Evolutionary conservation across 2,797 vertebrate species (phyloP), one percentile per base, ranked within the genome.

Genomic region (Phoebastria nigripes): DNA sequence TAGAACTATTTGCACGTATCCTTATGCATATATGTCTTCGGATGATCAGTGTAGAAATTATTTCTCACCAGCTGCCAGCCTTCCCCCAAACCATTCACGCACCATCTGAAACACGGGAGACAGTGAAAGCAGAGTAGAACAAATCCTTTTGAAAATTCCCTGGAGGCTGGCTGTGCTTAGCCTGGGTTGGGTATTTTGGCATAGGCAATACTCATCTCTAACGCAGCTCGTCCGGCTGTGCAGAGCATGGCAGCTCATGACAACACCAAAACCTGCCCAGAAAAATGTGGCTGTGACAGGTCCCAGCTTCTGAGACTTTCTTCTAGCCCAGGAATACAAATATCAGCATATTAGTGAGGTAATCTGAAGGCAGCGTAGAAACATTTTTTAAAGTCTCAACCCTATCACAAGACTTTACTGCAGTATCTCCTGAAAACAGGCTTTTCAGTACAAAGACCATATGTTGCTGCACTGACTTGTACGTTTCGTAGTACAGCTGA

Each of bases 171-270:
- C 16, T 19, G 55, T 19, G 59, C 63, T 46, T 31, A 49, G 47
- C 47, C 78, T 8, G 7, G 22, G 52, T 12, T 41, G 24, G 28
- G 9, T 58, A n/a, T 29, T 58, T 13, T 58, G 47, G 72, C n/a
- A 51, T 25, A 25, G 17, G 20, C 41, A 51, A 41, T 16, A 6
- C 2, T 31, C n/a, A 15, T 16, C 59, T 24, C 55, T 17, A 33
- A n/a, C 3, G 11, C 6, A 7, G 52, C 62, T 54, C 1, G 0
- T 15, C 6, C 0, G 24, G 26, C 35, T 21, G 1, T 6, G 15
- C 31, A 11, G 44, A 90, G n/a, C 6, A 2, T 2, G 7, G 65
- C 56, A 79, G 25, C 47, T 29, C 78, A 11, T 5, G 33, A 7
- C 19, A 14, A 24, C 55, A 25, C 54, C 70, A 9, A 72, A 62